Evolutionary conservation across 2,888 invertebrate genomes (phyloP).

Genomic region (Balanococcus diminutus): DNA sequence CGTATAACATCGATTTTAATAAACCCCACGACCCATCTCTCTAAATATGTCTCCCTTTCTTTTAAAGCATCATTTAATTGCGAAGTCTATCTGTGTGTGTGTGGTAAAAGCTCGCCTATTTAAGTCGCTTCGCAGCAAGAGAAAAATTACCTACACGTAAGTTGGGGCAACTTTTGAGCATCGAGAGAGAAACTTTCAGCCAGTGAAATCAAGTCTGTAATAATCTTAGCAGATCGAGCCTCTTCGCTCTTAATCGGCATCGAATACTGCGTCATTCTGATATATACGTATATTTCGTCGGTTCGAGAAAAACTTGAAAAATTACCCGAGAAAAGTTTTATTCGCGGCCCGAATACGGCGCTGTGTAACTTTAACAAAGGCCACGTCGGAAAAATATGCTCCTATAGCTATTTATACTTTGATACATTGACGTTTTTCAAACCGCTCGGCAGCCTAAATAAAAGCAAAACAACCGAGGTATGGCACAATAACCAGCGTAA

Average conservation of each 20-base stretch:
- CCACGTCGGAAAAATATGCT: not conserved
- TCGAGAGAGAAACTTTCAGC: too few relatives aligned
- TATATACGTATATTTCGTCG: not conserved
- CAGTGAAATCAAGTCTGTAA: too few relatives aligned
- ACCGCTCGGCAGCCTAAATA: not conserved
- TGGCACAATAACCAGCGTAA: not conserved
- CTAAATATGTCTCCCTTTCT: too few relatives aligned
- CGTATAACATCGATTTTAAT: too few relatives aligned
- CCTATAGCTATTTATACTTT: not conserved
- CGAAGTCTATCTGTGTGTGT: too few relatives aligned
- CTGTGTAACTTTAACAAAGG: not conserved
- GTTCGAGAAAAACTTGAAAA: not conserved
- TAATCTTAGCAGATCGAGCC: too few relatives aligned
- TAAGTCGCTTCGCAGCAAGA: too few relatives aligned
- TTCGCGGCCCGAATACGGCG: not conserved
- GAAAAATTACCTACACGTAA: too few relatives aligned
- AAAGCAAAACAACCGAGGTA: not conserved
- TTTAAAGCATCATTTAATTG: too few relatives aligned
- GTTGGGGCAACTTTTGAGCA: too few relatives aligned
- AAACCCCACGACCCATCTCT: too few relatives aligned
- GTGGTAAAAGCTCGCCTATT: too few relatives aligned
- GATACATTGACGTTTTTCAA: slow-evolving; percentile 17
- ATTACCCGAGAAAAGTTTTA: not conserved
- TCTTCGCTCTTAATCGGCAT: not conserved
- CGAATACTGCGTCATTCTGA: not conserved